Base-by-base conservation (phyloP, 2,113 vertebrate genomes). In the Arvicanthis niloticus region DNA sequence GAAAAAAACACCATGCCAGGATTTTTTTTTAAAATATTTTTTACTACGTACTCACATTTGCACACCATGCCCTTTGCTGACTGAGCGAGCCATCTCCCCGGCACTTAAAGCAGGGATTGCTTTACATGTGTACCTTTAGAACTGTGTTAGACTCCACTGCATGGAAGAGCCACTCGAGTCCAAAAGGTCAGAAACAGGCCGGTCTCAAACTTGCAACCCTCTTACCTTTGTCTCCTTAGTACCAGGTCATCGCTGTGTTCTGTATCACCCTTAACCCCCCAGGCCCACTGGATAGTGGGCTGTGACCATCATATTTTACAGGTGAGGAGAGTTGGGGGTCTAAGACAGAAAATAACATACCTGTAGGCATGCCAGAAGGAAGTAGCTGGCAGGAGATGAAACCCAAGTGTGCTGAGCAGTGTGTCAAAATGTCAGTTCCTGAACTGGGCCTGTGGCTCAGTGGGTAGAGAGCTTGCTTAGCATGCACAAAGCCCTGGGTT, bases 81-180 rank as follows among this genome's bases (percentile, higher is more conserved):
- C 17, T 1, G 42, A 65, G 40, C 0, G 5, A 65, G 82, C 5
- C 60, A 7, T 67, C 62, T 86, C 42, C 29, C 42, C 5, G 22
- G 42, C 17, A 45, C 45, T 34, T 13, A 67, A 51, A 7, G 34
- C 19, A n/a, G 45, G 45, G 85, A 51, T 60, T 56, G 91, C 45
- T 73, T 77, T 45, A 40, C 8, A 60, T 24, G 65, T 26, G 15
- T 0, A 3, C 34, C 86, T 82, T 68, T 58, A 40, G 67, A 91
- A 53, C 51, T 40, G 0, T 1, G 29, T 1, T 58, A 70, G 81
- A 22, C 75, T 8, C 34, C 1, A 24, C 17, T 29, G 0, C 0
- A 45, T 42, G n/a, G 87, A 37, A 26, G 13, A 58, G 26, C 48
- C 1, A 13, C 31, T 5, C 19, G 10, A 6, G 9, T 1, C 10